Base-by-base conservation (phyloP, 1,140 invertebrate species). In the Euura lappo region DNA sequence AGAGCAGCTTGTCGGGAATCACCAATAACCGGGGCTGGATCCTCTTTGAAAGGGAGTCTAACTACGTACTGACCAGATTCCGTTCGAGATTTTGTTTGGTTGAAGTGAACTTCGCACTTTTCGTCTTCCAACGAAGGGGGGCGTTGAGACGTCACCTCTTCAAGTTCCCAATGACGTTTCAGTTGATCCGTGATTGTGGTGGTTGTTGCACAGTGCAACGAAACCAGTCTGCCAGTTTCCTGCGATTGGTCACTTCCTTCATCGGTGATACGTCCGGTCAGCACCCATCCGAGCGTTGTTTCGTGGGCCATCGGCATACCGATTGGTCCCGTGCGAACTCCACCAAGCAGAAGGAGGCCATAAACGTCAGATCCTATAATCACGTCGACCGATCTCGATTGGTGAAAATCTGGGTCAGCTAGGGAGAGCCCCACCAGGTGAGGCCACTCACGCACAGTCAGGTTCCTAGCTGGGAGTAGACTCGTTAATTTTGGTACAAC, bases 1-100 rank as follows among this genome's bases (percentile, higher is more conserved):
- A 72, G 7, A 3, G 79, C 78, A 4, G 64, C 69, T 67, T 68
- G 3, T 4, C 65, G 28, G 4, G 78, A 76, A 7, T 76, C 73
- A 44, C 79, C 79, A 64, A 80, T 6, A 6, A 13, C 4, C 1
- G 3, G 2, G n/a, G 43, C 28, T 28, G 64, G 44, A n/a, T 71
- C n/a, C 44, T 76, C 64, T 69, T 80, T 80, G 5, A 81, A 76
- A n/a, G 77, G 79, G 47, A 81, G 65, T 11, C 10, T 64, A 13
- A 83, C 79, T 7, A 73, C 60, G 65, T 78, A 80, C 44, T 73
- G 43, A 69, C 80, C 80, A 47, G 77, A 43, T 47, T 28, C 47
- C 68, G 75, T 66, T 13, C 78, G 68, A n/a, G 8, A 65, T 7
- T 72, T 75, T 44, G 45, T 81, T 60, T 77, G 65, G 8, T 45